Base-by-base conservation (phyloP, 2,888 invertebrate genomes). In the Liodrosophila aerea region DNA sequence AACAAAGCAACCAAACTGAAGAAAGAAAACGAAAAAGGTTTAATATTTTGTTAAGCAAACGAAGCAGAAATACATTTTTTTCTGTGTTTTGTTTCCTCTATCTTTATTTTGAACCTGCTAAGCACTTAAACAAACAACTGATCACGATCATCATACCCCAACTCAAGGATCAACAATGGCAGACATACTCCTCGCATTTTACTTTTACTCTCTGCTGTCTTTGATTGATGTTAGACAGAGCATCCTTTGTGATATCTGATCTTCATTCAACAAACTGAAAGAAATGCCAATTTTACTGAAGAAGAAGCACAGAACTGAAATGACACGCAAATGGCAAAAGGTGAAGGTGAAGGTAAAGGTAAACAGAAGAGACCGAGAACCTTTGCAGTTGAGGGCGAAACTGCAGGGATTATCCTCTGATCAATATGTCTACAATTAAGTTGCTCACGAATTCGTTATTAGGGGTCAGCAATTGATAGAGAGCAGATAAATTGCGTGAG, bases 361-460 rank as follows among this genome's bases (percentile, higher is more conserved):
- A 16, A 16, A 16, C 4, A n/a, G 15, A 9, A 1, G 16, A 15
- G 8, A 7, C 4, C 1, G 36, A 1, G 29, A 54, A 51, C 43
- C 54, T 56, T 67, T 64, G 8, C 49, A 54, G 39, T 46, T 53
- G 18, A n/a, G 51, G 39, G 44, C 53, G 18, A n/a, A 43, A 36
- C 44, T 36, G 8, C 7, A 37, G 46, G 53, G 53, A 53, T 53
- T 53, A 53, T 53, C 47, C 18, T 16, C 36, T 50, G 39, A 40
- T 54, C 49, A 49, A 84, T 81, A 81, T 73, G 74, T 74, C 57
- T 61, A 66, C 81, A 81, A 81, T 82, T 84, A 84, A 72, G 76
- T 76, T 76, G 73, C 36, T 72, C 81, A 82, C 81, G 81, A 82
- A 82, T 74, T 82, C 67, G 82, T 74, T 78, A 82, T 82, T 84